phyloP scores from a whole-genome alignment of 2,113 vertebrate genomes.

The Pollachius pollachius region DNA sequence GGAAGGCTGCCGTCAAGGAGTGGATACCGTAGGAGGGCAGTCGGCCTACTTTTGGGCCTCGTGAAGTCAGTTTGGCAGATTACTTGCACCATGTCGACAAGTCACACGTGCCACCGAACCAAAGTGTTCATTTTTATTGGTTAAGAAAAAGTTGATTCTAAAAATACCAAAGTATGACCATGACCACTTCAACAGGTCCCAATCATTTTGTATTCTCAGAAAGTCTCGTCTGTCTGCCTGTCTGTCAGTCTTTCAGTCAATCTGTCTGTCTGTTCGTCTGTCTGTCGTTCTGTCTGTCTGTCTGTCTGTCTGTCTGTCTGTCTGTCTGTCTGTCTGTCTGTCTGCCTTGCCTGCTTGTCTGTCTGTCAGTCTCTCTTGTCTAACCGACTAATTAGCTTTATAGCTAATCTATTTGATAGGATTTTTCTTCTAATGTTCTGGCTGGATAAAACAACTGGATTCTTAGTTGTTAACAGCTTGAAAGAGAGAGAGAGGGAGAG shows the following conservation, averaged over 20 bases:
- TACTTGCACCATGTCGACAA: no score
- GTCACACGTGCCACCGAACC: no score
- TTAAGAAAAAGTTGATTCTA: no score
- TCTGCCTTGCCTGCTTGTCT: not conserved
- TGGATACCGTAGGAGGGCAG: no score
- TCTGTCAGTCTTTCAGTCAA: constrained; percentile 34
- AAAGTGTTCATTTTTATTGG: no score
- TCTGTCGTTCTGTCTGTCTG: constrained; percentile 32
- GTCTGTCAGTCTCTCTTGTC: no score
- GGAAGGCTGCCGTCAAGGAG: no score
- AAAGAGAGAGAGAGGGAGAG: not conserved
- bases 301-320: constrained; percentile 43
- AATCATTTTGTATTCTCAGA: not conserved
- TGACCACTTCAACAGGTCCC: not conserved
- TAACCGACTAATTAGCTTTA: no score
- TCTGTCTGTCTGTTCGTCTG: not conserved
- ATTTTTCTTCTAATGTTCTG: not conserved
- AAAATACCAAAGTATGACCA: no score
- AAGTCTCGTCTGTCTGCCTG: constrained; percentile 3
- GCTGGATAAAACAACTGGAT: constrained; percentile 31
- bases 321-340: constrained; percentile 14
- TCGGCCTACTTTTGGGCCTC: no score
- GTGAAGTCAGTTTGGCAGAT: no score
- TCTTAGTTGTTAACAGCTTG: not conserved
- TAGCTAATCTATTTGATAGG: not conserved